Percentiles rank a stretch among this genome's conserved stretches.
phyloP scores from a whole-genome alignment of 2,797 vertebrate genomes.

The Chelon labrosus region DNA sequence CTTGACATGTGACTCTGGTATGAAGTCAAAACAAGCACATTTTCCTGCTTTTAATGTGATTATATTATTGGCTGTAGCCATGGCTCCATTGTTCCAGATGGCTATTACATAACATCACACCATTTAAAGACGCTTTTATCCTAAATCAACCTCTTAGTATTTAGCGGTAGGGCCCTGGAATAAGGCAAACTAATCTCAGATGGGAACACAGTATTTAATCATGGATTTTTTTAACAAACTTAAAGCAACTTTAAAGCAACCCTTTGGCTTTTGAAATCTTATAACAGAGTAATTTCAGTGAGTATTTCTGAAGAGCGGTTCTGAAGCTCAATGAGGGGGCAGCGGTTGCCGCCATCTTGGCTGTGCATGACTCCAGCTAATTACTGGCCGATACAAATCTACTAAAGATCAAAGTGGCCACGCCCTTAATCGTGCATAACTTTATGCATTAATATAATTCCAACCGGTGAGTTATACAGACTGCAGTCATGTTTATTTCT shows the following conservation, averaged over 20 bases:
- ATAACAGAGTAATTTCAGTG: too few species aligned
- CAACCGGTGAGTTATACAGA: too few species aligned
- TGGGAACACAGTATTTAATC: not conserved
- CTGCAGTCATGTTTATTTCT: too few species aligned
- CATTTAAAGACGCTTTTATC: not conserved
- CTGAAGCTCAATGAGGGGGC: too few species aligned
- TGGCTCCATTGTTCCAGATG: constrained; percentile 53
- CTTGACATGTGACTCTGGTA: constrained; percentile 15
- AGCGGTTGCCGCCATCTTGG: too few species aligned
- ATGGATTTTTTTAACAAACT: not conserved
- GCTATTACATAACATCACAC: constrained; percentile 41
- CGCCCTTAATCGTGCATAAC: too few species aligned
- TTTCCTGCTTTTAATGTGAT: constrained; percentile 72
- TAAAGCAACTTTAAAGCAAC: not conserved
- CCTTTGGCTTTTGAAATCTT: too few species aligned
- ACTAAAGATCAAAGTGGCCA: too few species aligned
- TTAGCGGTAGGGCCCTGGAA: not conserved
- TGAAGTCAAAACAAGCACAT: constrained; percentile 52
- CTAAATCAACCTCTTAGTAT: not conserved
- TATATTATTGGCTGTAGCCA: constrained; percentile 53
- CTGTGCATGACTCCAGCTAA: too few species aligned
- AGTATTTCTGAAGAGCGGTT: too few species aligned
- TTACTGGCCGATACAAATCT: too few species aligned
- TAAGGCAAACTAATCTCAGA: not conserved
- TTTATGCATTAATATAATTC: too few species aligned